A percentile compares a stretch with the other conserved stretches of the same genome.
Conservation (phyloP, 2,797 vertebrate genomes). For the Helostoma temminkii region DNA sequence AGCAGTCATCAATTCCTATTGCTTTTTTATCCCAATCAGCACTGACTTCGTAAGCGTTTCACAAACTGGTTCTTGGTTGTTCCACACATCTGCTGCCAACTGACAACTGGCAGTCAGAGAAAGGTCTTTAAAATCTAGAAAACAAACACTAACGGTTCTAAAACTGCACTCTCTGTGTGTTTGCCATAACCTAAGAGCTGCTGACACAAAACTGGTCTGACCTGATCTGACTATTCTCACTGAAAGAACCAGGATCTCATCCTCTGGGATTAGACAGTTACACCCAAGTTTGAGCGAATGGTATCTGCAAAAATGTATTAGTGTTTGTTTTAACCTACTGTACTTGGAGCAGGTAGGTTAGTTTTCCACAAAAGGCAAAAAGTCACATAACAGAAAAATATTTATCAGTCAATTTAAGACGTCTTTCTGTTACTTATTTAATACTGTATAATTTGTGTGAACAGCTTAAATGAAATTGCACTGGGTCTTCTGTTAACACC, state of each 20-base stretch:
- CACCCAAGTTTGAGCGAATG: slow-evolving; percentile 12
- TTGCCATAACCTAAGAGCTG: slow-evolving; percentile 34
- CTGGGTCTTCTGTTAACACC: no score
- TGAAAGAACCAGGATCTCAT: slow-evolving; percentile 41
- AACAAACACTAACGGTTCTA: slow-evolving; percentile 43
- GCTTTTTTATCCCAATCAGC: slow-evolving; percentile 26
- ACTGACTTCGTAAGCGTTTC: background rate
- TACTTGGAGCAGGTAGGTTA: background rate
- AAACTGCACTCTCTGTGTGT: slow-evolving; percentile 32
- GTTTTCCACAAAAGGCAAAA: slow-evolving; percentile 6
- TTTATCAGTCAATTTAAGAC: background rate
- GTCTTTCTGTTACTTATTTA: background rate
- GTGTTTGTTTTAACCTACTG: slow-evolving; percentile 59
- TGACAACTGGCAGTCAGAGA: slow-evolving; percentile 35
- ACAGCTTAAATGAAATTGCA: background rate
- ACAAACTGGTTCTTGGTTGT: slow-evolving; percentile 38
- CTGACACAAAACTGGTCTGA: slow-evolving; percentile 69
- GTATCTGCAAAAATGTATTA: slow-evolving; percentile 13
- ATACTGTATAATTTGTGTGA: background rate
- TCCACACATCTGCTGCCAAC: slow-evolving; percentile 18
- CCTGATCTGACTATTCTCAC: slow-evolving; percentile 60
- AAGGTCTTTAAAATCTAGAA: slow-evolving; percentile 31
- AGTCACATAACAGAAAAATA: background rate
- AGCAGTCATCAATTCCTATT: slow-evolving; percentile 37
- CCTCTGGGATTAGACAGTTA: slow-evolving; percentile 41